These are phyloP conservation scores for Drosophila ohnishii DNA, from an alignment of 1,140 invertebrate genomes.

Conservation along the genomic window DNA sequence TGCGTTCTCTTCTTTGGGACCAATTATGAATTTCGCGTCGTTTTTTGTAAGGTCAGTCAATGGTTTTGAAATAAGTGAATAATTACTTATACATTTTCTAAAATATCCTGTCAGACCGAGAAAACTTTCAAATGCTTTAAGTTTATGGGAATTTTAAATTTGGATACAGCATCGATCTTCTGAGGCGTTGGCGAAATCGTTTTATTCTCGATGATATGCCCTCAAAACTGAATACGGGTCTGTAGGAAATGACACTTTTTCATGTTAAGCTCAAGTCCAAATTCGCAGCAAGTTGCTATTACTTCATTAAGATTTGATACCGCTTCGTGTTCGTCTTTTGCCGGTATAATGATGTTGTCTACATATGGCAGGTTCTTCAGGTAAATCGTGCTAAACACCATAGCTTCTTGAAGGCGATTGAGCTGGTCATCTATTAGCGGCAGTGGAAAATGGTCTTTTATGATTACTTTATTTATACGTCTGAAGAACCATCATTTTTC, in stretches of 20 bases:
- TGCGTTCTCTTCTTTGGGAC: background rate
- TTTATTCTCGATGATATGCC: conserved; percentile 8
- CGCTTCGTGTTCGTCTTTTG: conserved; percentile 7
- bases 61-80: background rate
- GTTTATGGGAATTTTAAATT: conserved; percentile 2
- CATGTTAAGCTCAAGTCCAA: too few species aligned
- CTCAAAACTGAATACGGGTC: background rate
- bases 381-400: background rate
- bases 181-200: conserved; percentile 2
- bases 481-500: background rate
- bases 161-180: background rate
- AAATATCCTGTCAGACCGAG: conserved; percentile 25
- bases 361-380: background rate
- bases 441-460: background rate
- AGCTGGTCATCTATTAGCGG: background rate
- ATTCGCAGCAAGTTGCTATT: too few species aligned
- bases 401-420: background rate
- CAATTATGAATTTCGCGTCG: background rate
- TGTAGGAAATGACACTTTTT: too few species aligned
- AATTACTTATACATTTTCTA: conserved; percentile 4
- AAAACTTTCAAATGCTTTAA: conserved; percentile 25
- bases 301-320: too few species aligned
- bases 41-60: background rate
- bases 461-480: background rate
- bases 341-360: conserved; percentile 12